phyloP scores from a whole-genome alignment of 2,113 vertebrate species.

The Istiophorus platypterus region DNA sequence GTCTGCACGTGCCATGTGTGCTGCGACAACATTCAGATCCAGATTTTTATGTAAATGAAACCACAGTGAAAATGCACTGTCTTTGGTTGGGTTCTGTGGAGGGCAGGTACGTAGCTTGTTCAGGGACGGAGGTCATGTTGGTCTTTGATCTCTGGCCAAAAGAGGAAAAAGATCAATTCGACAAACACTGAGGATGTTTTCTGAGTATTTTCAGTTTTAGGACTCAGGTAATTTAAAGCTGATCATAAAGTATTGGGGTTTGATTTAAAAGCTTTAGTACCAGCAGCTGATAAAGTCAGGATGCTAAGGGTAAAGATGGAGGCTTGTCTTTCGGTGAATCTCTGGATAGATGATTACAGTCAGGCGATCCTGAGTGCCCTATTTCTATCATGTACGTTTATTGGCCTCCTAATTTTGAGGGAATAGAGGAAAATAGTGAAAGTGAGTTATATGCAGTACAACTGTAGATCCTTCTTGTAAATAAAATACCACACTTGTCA shows the following conservation, averaged over 20 bases:
- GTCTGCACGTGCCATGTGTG: too few species aligned
- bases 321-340: background rate
- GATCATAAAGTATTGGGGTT: background rate
- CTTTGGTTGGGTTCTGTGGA: too few species aligned
- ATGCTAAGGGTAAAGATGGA: background rate
- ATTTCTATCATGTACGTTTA: background rate
- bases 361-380: background rate
- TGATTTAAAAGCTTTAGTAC: background rate
- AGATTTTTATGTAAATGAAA: too few species aligned
- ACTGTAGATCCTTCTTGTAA: background rate
- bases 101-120: background rate
- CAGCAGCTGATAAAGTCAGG: background rate
- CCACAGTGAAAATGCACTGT: too few species aligned
- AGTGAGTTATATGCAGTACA: background rate
- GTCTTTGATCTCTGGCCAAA: background rate
- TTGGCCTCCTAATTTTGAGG: background rate
- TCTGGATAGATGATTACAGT: background rate
- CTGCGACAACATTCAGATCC: too few species aligned
- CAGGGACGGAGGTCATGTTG: background rate
- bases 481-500: constrained; percentile 9
- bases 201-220: background rate
- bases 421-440: background rate
- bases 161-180: background rate
- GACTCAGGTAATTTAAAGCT: background rate
- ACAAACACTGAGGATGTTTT: background rate